Evolutionary conservation across 2,113 vertebrate genomes (phyloP).

Genomic region (Vombatus ursinus): DNA sequence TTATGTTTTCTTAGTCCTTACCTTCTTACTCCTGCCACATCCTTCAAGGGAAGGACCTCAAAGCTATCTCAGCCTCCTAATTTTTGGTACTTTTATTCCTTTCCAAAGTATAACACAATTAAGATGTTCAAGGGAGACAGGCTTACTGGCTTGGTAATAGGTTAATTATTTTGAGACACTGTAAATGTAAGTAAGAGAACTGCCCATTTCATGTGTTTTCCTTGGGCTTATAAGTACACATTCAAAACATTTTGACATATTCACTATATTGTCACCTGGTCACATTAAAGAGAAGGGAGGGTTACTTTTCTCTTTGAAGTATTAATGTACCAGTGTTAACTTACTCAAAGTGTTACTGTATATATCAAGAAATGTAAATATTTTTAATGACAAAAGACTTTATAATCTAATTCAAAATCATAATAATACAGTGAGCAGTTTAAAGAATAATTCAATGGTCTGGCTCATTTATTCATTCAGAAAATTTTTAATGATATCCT

Average conservation of each 20-base stretch:
- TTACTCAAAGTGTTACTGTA: too few species aligned
- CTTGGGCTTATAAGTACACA: background rate
- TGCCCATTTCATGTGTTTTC: background rate
- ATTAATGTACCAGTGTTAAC: too few species aligned
- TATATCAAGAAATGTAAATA: too few species aligned
- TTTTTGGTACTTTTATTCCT: background rate
- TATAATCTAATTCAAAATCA: background rate
- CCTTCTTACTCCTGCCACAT: background rate
- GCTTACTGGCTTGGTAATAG: background rate
- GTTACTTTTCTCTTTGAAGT: too few species aligned
- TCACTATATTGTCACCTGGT: background rate
- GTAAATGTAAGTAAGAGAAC: background rate
- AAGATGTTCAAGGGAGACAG: background rate
- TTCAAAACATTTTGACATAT: background rate
- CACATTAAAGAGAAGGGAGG: background rate
- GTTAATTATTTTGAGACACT: background rate
- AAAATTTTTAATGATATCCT: too few species aligned
- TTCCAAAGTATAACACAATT: background rate
- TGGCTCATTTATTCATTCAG: background rate
- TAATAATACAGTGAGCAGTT: background rate
- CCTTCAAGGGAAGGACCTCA: background rate
- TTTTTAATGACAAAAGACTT: background rate
- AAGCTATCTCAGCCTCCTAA: background rate
- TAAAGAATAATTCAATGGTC: background rate
- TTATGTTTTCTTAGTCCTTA: background rate